Evolutionary conservation across 2,888 invertebrate genomes (phyloP).

Genomic region (Odontomyia ornata): DNA sequence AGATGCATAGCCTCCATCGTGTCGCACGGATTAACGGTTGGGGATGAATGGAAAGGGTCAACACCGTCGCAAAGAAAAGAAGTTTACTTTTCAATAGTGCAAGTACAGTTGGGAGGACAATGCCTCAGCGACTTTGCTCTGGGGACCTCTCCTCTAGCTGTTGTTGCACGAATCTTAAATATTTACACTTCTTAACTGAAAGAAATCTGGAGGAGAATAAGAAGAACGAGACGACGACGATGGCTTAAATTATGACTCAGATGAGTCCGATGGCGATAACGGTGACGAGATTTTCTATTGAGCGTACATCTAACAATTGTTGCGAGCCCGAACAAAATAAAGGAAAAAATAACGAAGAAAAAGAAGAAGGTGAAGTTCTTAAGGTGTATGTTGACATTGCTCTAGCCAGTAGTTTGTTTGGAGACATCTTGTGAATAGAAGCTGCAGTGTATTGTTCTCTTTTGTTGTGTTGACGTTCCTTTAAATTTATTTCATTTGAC

Average conservation of each 20-base stretch:
- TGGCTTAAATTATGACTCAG: background rate
- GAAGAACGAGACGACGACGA: background rate
- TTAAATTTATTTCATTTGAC: background rate
- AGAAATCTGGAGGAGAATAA: background rate
- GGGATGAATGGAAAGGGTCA: slow-evolving; percentile 1
- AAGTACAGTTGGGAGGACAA: background rate
- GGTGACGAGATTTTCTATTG: background rate
- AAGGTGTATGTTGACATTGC: background rate
- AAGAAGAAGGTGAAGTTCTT: background rate
- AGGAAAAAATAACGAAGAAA: background rate
- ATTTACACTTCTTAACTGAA: slow-evolving; percentile 9
- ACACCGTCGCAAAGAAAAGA: background rate
- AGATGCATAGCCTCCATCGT: background rate
- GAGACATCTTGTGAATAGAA: background rate
- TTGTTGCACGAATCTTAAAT: background rate
- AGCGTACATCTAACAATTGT: no score
- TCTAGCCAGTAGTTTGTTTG: slow-evolving; percentile 7
- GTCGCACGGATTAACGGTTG: background rate
- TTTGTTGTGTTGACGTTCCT: background rate
- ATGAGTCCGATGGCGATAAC: background rate
- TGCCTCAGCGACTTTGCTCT: no score
- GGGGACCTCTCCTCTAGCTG: background rate
- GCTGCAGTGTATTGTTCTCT: background rate
- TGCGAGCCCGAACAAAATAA: background rate
- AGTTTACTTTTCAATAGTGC: background rate